Conservation (phyloP, 2,113 vertebrate species). For the Tupaia chinensis region DNA sequence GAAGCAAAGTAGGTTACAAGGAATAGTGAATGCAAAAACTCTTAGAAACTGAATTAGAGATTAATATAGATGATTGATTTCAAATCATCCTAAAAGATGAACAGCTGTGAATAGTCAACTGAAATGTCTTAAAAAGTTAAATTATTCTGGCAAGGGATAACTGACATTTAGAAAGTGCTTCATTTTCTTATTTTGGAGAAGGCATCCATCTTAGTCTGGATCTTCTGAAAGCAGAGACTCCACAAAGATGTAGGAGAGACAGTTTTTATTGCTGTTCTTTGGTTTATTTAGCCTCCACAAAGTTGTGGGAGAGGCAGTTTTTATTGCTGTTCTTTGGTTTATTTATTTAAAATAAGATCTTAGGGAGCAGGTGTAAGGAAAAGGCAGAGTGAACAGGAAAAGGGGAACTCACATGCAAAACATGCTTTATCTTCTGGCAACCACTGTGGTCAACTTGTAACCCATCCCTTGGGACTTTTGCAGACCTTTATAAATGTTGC, state of each 20-base stretch:
- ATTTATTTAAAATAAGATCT: background rate
- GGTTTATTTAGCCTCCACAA: background rate
- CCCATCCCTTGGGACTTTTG: background rate
- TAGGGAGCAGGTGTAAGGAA: background rate
- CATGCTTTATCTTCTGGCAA: background rate
- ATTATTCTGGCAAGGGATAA: background rate
- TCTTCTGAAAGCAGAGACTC: background rate
- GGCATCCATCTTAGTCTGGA: background rate
- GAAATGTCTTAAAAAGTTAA: background rate
- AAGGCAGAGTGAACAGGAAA: background rate
- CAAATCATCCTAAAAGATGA: constrained; percentile 13
- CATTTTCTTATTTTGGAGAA: constrained; percentile 19
- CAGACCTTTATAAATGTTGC: background rate
- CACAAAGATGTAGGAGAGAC: background rate
- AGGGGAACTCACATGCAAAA: background rate
- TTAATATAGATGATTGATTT: constrained; percentile 26
- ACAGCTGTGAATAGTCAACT: background rate
- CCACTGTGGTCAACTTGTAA: background rate
- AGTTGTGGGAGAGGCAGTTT: background rate
- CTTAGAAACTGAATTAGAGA: background rate
- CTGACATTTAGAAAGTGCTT: background rate
- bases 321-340: background rate
- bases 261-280: background rate
- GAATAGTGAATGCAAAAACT: constrained; percentile 43
- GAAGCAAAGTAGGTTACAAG: background rate